Percentiles rank a stretch among this genome's conserved stretches.
Evolutionary conservation across 1,140 invertebrate species (phyloP).

Genomic region (Aporrectodea caliginosa): DNA sequence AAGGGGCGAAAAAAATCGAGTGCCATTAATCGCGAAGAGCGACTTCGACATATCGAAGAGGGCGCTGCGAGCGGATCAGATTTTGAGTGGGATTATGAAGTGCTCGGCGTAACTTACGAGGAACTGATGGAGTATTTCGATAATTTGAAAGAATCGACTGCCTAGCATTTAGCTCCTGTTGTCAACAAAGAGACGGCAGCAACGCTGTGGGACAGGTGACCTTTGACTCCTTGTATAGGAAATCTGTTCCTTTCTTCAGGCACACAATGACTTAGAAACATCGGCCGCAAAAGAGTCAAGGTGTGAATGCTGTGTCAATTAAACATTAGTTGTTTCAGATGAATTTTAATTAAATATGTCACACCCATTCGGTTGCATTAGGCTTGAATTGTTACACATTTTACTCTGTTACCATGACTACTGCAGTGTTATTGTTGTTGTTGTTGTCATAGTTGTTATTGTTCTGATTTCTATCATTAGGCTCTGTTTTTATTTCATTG

Average conservation of each 20-base stretch:
- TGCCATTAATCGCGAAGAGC: background rate
- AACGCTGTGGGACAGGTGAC: no score
- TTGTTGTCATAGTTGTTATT: background rate
- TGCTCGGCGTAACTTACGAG: slow-evolving; percentile 89
- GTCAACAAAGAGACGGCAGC: no score
- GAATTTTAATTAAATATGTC: no score
- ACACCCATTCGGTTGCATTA: no score
- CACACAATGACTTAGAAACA: no score
- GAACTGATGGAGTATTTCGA: slow-evolving; percentile 96
- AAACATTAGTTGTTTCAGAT: no score
- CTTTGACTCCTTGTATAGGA: no score
- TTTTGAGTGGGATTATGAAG: slow-evolving; percentile 56
- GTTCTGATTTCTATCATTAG: background rate
- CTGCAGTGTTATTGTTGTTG: background rate
- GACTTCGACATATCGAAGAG: background rate
- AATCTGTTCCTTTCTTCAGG: no score
- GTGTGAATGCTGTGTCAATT: no score
- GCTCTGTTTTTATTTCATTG: background rate
- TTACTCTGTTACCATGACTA: background rate
- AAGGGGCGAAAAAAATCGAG: background rate
- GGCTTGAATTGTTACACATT: no score
- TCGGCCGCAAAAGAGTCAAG: no score
- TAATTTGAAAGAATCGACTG: slow-evolving; percentile 82
- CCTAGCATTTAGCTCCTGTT: no score
- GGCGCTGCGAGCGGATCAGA: slow-evolving; percentile 36